Evolutionary conservation across 35 echinoderm and acorn worm species (phyloP).

Genomic region (Heliocidaris erythrogramma): DNA sequence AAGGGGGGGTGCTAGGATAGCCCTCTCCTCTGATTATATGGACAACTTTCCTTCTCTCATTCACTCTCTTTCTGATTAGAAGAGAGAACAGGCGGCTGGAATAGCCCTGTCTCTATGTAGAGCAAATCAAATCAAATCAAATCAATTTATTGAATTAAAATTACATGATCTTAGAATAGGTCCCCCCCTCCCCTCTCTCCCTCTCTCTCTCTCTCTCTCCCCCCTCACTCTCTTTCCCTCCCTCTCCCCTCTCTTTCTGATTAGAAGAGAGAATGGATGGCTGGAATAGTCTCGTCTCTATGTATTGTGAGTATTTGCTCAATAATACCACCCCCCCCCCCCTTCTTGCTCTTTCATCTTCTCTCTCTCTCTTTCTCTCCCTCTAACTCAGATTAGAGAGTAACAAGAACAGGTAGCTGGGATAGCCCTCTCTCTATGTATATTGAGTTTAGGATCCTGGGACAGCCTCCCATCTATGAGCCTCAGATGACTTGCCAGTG

Average conservation of each 20-base stretch:
- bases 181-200: background rate
- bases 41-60: too few species aligned
- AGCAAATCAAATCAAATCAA: too few species aligned
- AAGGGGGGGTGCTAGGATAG: too few species aligned
- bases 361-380: background rate
- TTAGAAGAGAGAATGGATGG: too few species aligned
- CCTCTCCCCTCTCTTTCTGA: too few species aligned
- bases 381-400: background rate
- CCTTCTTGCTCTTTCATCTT: background rate
- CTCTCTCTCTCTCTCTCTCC: background rate
- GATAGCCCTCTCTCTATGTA: background rate
- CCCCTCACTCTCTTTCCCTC: background rate
- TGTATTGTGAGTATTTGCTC: too few species aligned
- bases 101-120: background rate
- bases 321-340: too few species aligned
- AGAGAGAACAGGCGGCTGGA: background rate
- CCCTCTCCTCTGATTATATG: too few species aligned
- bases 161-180: background rate
- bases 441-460: background rate
- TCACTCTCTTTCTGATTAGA: background rate
- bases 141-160: too few species aligned
- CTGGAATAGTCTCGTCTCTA: too few species aligned
- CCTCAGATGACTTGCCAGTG: slow-evolving; percentile 14
- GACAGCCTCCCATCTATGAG: background rate
- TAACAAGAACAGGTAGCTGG: background rate